Conservation (phyloP, 2,888 invertebrate species). For the Leptopilina myrica region DNA sequence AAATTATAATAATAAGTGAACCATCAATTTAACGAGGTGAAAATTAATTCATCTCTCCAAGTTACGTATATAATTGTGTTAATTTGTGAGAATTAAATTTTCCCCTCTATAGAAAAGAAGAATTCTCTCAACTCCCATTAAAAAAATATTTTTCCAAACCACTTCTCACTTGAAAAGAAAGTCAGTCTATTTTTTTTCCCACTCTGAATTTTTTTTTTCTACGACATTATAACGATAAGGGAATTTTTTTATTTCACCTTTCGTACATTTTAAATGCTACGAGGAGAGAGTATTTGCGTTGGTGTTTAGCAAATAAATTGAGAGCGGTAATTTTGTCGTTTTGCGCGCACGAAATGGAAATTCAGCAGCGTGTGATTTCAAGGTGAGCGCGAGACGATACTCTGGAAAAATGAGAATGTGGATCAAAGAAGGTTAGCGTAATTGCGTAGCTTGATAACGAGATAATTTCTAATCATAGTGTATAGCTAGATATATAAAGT, state of each 20-base stretch:
- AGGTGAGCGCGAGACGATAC: conserved; percentile 16
- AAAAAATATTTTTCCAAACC: too few relatives aligned
- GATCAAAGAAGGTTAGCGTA: conserved; percentile 40
- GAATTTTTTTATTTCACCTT: neutral
- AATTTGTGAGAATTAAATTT: too few relatives aligned
- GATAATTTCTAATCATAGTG: conserved; percentile 52
- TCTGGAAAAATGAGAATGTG: conserved; percentile 23
- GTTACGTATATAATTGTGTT: too few relatives aligned
- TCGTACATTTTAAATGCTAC: neutral
- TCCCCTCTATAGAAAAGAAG: too few relatives aligned
- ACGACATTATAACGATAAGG: neutral
- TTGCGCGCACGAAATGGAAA: conserved; percentile 43
- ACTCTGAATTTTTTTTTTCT: neutral
- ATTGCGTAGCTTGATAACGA: conserved; percentile 41
- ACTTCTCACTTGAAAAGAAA: neutral
- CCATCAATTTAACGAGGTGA: too few relatives aligned
- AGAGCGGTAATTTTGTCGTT: conserved; percentile 48
- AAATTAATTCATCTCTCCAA: too few relatives aligned
- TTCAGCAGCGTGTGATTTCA: conserved; percentile 37
- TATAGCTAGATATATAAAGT: neutral
- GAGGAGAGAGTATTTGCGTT: neutral
- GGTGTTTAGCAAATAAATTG: conserved; percentile 58
- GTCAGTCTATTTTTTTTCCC: too few relatives aligned
- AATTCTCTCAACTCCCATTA: too few relatives aligned
- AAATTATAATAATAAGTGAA: too few relatives aligned